Conservation (phyloP, 2,888 invertebrate species). For the Pseudanteris insignis region DNA sequence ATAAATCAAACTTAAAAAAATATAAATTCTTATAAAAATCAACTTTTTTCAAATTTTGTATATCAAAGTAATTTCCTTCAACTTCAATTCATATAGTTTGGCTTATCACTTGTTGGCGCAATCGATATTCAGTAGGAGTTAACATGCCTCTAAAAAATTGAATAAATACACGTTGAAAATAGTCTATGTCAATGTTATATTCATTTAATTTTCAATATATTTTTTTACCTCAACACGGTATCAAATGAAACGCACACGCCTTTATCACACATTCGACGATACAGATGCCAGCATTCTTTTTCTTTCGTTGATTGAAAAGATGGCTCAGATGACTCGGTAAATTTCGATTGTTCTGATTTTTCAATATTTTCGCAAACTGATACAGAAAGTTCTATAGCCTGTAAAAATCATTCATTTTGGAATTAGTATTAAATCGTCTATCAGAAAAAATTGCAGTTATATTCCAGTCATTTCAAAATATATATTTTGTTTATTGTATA, state of each 20-base stretch:
- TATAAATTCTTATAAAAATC: too few relatives aligned
- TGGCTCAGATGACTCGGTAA: slow-evolving; percentile 61
- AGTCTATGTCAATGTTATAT: neutral
- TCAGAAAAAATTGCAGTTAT: too few relatives aligned
- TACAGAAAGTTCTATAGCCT: slow-evolving; percentile 1
- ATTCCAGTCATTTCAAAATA: too few relatives aligned
- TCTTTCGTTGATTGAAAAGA: slow-evolving; percentile 70
- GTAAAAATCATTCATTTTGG: too few relatives aligned
- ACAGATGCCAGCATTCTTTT: slow-evolving; percentile 76
- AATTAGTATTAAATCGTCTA: too few relatives aligned
- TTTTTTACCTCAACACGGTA: slow-evolving; percentile 70
- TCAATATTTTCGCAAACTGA: slow-evolving; percentile 6
- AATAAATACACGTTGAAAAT: too few relatives aligned
- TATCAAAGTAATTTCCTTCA: too few relatives aligned
- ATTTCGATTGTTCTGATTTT: slow-evolving; percentile 24
- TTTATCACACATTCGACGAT: slow-evolving; percentile 75
- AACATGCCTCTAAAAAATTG: slow-evolving; percentile 75
- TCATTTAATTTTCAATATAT: too few relatives aligned
- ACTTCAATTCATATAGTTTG: slow-evolving; percentile 49
- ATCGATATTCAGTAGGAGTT: slow-evolving; percentile 77
- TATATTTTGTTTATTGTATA: too few relatives aligned
- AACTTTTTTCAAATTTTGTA: too few relatives aligned
- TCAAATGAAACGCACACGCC: slow-evolving; percentile 76
- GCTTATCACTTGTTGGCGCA: slow-evolving; percentile 68
- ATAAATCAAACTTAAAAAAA: too few relatives aligned